Evolutionary conservation across 2,113 vertebrate species (phyloP), one percentile per base, ranked within the genome.

Genomic region (Dunckerocampus dactyliophorus): DNA sequence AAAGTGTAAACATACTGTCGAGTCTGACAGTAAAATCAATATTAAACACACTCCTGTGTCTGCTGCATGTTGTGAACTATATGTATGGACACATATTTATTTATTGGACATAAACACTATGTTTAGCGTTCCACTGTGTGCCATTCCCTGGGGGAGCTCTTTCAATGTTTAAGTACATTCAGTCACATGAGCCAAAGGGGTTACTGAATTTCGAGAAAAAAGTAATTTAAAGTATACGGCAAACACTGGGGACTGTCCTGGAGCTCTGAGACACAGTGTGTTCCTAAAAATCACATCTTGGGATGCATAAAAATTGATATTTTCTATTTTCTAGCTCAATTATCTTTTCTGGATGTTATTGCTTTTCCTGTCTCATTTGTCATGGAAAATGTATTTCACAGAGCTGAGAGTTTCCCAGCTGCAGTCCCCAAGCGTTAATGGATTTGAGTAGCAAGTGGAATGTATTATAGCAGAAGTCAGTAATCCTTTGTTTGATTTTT

Each of bases 401-500:
- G 59, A 76, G 55, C 72, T 49, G 51, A 63, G 46, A 75, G 51
- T 76, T 81, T 69, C 77, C 17, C 51, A 67, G 62, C 58, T 67
- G 17, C 57, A 74, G 62, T 78, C 49, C 59, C 48, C 42, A 48
- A 70, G 49, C 65, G 74, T 50, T 71, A 71, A 58, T 69, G 69
- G 65, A 75, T 60, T 83, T 76, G 59, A 83, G 68, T 51, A 73
- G 69, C 61, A 71, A 55, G 50, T 65, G 37, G 64, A 62, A 74
- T 74, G 63, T 53, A 80, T 83, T 69, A 54, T 68, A 79, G 77
- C 63, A 67, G 70, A 59, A 48, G 34, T 45, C 57, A 70, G 48
- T 70, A 86, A 84, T 81, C 69, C 63, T 66, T 74, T 74, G 55
- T 73, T 75, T 57, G 72, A 68, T 80, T 82, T 83, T 49, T 77